Conservation (phyloP, 1,140 invertebrate genomes). For the Atta colombica region DNA sequence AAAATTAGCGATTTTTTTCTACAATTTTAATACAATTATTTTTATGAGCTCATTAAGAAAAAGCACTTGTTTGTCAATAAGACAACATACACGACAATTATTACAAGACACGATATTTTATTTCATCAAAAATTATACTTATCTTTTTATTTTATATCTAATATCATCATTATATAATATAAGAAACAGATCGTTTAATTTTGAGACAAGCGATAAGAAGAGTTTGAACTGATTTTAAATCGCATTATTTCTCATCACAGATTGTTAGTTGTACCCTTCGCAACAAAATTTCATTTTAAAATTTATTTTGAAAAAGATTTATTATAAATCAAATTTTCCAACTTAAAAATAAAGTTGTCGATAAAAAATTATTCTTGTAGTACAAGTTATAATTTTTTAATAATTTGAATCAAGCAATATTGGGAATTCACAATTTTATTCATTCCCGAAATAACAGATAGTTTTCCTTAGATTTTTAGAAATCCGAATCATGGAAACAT, state of each 20-base stretch:
- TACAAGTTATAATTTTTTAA: not conserved
- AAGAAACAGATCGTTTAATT: conserved; percentile 26
- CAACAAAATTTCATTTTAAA: not conserved
- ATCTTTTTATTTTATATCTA: conserved; percentile 1
- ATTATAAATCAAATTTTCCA: not conserved
- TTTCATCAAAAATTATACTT: not conserved
- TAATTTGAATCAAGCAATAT: not conserved
- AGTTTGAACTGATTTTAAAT: conserved; percentile 1
- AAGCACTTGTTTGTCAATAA: conserved; percentile 17
- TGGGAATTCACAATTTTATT: not conserved
- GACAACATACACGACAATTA: not conserved
- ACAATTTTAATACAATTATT: not conserved
- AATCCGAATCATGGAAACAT: not conserved
- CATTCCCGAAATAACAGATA: not conserved
- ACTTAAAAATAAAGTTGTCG: not conserved
- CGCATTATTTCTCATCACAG: conserved; percentile 27
- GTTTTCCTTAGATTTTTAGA: not conserved
- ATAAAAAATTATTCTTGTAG: not conserved
- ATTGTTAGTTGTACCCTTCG: not conserved
- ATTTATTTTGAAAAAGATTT: conserved; percentile 1
- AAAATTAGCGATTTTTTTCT: not conserved
- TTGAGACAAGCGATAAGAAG: not conserved
- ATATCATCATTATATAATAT: not conserved
- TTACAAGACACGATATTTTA: conserved; percentile 12
- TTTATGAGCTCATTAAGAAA: conserved; percentile 4